Evolutionary conservation across 1,140 invertebrate genomes (phyloP).

Genomic region (Apis mellifera): Amel_HAv3.1 CM009931.2:19812501-19813000

Average conservation of each 20-base stretch:
- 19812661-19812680: conserved; percentile 52
- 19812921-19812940: conserved; percentile 6
- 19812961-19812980: not conserved
- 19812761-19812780: conserved; percentile 44
- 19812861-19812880: conserved; percentile 33
- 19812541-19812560: conserved; percentile 34
- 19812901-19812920: conserved; percentile 37
- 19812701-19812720: not conserved
- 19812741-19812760: conserved; percentile 19
- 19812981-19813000: not conserved
- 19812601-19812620: conserved; percentile 45
- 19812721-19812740: conserved; percentile 7
- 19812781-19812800: conserved; percentile 59
- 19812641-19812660: conserved; percentile 51
- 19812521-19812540: conserved; percentile 49
- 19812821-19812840: conserved; percentile 45
- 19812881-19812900: conserved; percentile 47
- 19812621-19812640: conserved; percentile 46
- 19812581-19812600: conserved; percentile 56
- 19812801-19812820: conserved; percentile 51
- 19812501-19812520: conserved; percentile 38
- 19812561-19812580: conserved; percentile 35
- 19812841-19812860: conserved; percentile 23
- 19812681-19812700: conserved; percentile 16
- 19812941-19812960: not conserved